Base-by-base conservation (phyloP, 64 coral and sea anemone genomes). In the Exaiptasia diaphana region DNA sequence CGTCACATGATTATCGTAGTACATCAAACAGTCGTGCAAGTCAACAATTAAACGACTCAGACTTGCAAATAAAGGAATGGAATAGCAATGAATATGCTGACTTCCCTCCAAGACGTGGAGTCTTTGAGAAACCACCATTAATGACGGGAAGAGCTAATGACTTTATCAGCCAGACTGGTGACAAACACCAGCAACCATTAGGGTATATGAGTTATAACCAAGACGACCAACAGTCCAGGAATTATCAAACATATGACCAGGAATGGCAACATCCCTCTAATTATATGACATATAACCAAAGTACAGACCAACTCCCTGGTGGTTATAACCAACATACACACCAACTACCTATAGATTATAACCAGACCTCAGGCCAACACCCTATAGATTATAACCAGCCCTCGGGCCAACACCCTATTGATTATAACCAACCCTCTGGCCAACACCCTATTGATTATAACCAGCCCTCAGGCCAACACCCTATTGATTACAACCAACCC, bases 1-100 rank as follows among this genome's bases (percentile, higher is more conserved):
- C 90, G 20, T 99, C 95, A 35, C 95, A 92, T 71, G 89, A 85
- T 63, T 73, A 84, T 58, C 80, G 81, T 21, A 91, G 90, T 24
- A 92, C 85, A 63, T 71, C 84, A 35, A 55, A 87, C 50, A 87
- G 88, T 22, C 80, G 67, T 83, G 81, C 87, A 1, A 99, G 89
- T 5, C 90, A 77, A 52, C 82, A 68, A 24, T 85, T 78, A 14
- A 77, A 88, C 22, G 84, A 87, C 45, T 68, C 43, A 48, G 71
- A 41, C 44, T 41, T 67, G 25, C 72, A 40, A 10, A 65, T 40
- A 75, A 84, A 92, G 24, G 76, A 83, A n/a, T 64, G 60, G 1
- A 74, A 75, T 30, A 26, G 49, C 71, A 46, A 76, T 15, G 79
- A 77, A 63, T 34, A 34, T 27, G 64, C 62, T 5, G 64, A 39